Conservation (phyloP, 1,140 invertebrate genomes). For the Daktulosphaira vitifoliae region DNA sequence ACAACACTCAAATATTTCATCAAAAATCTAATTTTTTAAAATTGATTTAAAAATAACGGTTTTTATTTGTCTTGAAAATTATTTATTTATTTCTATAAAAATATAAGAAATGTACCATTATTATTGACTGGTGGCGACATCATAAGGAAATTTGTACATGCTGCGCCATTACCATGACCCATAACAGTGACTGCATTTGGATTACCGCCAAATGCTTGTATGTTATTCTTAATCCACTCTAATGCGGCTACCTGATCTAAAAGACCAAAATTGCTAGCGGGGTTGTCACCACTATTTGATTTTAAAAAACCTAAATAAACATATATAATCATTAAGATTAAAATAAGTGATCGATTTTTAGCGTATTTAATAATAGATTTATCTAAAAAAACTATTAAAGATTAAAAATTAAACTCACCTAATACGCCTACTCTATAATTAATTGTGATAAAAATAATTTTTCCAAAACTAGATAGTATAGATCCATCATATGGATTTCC, state of each 20-base stretch:
- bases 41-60: not conserved
- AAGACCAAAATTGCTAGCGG: constrained; percentile 74
- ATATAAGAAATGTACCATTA: not conserved
- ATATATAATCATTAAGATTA: not conserved
- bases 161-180: constrained; percentile 88
- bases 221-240: constrained; percentile 80
- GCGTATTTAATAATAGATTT: too few species aligned
- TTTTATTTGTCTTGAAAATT: not conserved
- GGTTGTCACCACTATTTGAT: constrained; percentile 57
- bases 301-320: constrained; percentile 65
- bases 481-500: constrained; percentile 87
- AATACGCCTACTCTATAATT: constrained; percentile 88
- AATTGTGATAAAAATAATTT: constrained; percentile 84
- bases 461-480: constrained; percentile 75
- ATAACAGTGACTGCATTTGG: constrained; percentile 74
- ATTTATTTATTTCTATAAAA: too few species aligned
- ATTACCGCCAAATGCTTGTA: constrained; percentile 77
- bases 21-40: not conserved
- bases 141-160: constrained; percentile 80
- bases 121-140: constrained; percentile 60
- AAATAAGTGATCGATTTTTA: too few species aligned
- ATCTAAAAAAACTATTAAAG: too few species aligned
- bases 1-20: too few species aligned
- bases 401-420: constrained; percentile 63
- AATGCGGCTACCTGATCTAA: constrained; percentile 80